phyloP scores from a whole-genome alignment of 2,797 vertebrate species.

The Euthynnus affinis region DNA sequence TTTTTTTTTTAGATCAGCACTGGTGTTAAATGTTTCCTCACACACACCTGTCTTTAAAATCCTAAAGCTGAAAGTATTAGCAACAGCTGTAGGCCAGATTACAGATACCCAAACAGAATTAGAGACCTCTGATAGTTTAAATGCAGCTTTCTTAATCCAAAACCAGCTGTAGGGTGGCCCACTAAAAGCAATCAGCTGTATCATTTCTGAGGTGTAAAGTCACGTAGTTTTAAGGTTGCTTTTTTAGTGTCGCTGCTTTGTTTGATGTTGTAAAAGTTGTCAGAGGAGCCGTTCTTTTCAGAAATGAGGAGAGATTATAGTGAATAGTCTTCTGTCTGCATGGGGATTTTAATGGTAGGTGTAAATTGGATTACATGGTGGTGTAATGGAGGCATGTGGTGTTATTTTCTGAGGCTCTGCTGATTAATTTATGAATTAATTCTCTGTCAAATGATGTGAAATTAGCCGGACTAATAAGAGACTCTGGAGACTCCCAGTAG shows the following conservation, averaged over 20 bases:
- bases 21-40: constrained; percentile 11
- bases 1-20: constrained; percentile 7
- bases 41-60: constrained; percentile 41
- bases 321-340: constrained; percentile 39
- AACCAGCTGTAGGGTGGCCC: constrained; percentile 7
- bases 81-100: constrained; percentile 12
- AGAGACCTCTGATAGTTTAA: constrained; percentile 8
- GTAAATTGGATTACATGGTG: constrained; percentile 73
- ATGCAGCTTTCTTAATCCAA: constrained; percentile 24
- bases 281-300: background rate
- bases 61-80: constrained; percentile 14
- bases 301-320: constrained; percentile 17
- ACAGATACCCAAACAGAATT: constrained; percentile 32
- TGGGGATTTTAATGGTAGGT: constrained; percentile 59
- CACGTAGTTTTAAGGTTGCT: constrained; percentile 7
- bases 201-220: constrained; percentile 5
- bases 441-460: constrained; percentile 76
- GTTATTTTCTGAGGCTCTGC: constrained; percentile 62
- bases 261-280: constrained; percentile 19
- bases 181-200: constrained; percentile 6
- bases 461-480: constrained; percentile 76
- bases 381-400: constrained; percentile 57
- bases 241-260: constrained; percentile 13
- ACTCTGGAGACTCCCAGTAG: constrained; percentile 63
- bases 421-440: constrained; percentile 72